Conservation (phyloP, 2,888 invertebrate species). For the Apeira syringaria region DNA sequence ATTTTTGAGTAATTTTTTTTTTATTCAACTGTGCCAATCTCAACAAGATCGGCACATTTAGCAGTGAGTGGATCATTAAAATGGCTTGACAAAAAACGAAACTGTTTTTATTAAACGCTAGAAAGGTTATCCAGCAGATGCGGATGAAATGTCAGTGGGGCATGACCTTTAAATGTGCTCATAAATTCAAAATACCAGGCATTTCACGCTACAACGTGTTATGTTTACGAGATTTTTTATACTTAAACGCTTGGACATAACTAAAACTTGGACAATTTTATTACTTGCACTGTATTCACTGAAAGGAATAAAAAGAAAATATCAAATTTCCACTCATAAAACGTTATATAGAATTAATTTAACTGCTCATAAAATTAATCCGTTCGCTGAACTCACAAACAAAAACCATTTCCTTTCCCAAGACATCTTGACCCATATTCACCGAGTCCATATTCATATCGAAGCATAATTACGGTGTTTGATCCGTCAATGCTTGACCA, state of each 20-base stretch:
- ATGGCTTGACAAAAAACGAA: constrained; percentile 4
- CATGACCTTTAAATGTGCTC: background rate
- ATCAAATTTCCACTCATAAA: background rate
- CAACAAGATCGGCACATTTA: constrained; percentile 5
- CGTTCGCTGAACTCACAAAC: constrained; percentile 20
- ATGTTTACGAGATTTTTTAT: background rate
- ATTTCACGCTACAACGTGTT: background rate
- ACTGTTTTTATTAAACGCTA: no score
- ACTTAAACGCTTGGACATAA: no score
- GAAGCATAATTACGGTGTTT: constrained; percentile 54
- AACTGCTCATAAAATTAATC: constrained; percentile 25
- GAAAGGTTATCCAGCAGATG: constrained; percentile 1
- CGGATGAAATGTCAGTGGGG: constrained; percentile 2
- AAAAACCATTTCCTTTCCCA: constrained; percentile 68
- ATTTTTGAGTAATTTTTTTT: constrained; percentile 7
- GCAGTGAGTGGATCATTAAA: constrained; percentile 1
- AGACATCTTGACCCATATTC: constrained; percentile 73
- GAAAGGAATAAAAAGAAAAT: constrained; percentile 1
- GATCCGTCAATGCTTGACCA: constrained; percentile 75
- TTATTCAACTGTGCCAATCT: constrained; percentile 5
- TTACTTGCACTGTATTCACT: no score
- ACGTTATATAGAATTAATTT: constrained; percentile 16
- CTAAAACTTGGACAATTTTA: no score
- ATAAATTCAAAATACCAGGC: background rate
- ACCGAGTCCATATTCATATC: constrained; percentile 70